Conservation (phyloP, 92 coral and sea anemone species). For the Parazoanthus atlanticus region DNA sequence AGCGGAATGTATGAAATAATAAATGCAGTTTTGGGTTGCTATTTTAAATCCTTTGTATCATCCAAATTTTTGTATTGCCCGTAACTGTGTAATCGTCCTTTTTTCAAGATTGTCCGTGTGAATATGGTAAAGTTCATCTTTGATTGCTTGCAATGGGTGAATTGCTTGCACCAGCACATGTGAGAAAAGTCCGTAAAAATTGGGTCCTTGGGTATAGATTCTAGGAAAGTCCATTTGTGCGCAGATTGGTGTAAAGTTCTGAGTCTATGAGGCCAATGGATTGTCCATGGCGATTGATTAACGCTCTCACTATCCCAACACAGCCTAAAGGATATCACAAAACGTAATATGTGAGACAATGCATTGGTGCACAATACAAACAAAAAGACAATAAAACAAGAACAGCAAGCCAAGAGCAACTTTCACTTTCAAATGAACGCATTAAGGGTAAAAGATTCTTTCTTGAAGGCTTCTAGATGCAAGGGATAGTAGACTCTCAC, state of each 20-base stretch:
- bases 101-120: conserved; percentile 41
- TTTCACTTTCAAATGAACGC: conserved; percentile 28
- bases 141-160: conserved; percentile 39
- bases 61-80: conserved; percentile 39
- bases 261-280: conserved; percentile 50
- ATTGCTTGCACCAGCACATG: conserved; percentile 43
- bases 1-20: conserved; percentile 4
- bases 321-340: conserved; percentile 68
- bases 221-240: conserved; percentile 46
- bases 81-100: conserved; percentile 37
- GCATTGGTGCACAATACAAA: conserved; percentile 24
- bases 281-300: conserved; percentile 51
- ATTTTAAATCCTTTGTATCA: conserved; percentile 33
- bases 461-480: conserved; percentile 33
- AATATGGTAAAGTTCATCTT: conserved; percentile 41
- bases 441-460: not conserved
- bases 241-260: conserved; percentile 39
- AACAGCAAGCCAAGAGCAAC: conserved; percentile 22
- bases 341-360: conserved; percentile 52
- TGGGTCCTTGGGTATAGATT: conserved; percentile 37
- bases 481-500: conserved; percentile 9
- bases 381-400: conserved; percentile 30
- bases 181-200: conserved; percentile 35
- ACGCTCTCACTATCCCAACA: conserved; percentile 57
- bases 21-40: conserved; percentile 20